phyloP scores from a whole-genome alignment of 2,113 vertebrate species.

The Spea bombifrons region DNA sequence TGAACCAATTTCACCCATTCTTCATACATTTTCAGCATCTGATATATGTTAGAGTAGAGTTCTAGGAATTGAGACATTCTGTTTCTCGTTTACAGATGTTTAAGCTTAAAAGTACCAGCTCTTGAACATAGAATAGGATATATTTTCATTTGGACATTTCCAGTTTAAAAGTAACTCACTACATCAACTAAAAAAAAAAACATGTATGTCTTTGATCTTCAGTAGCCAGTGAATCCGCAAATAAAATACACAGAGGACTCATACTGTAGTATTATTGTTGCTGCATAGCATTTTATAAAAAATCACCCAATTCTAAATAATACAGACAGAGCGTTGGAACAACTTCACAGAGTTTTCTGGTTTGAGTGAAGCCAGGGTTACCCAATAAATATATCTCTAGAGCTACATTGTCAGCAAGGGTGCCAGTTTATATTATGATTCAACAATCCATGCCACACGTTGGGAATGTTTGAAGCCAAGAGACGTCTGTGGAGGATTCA shows the following conservation, averaged over 20 bases:
- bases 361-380: conserved; percentile 41
- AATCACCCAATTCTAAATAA: conserved; percentile 31
- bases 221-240: conserved; percentile 42
- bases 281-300: conserved; percentile 37
- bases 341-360: conserved; percentile 31
- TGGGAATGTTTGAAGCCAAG: conserved; percentile 19
- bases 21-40: conserved; percentile 2
- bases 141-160: conserved; percentile 1
- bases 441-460: conserved; percentile 25
- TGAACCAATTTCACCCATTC: conserved; percentile 22
- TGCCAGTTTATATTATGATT: conserved; percentile 8
- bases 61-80: neutral
- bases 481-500: neutral
- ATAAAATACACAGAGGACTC: conserved; percentile 52
- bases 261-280: conserved; percentile 50
- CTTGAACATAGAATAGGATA: neutral
- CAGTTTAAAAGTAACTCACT: conserved; percentile 39
- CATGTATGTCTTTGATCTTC: conserved; percentile 41
- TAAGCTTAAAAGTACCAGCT: neutral
- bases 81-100: neutral
- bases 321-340: conserved; percentile 37
- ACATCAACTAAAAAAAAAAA: neutral
- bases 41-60: neutral
- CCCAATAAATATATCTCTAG: conserved; percentile 33
- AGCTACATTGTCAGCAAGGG: conserved; percentile 32